Base-by-base conservation (phyloP, 2,797 vertebrate genomes). In the Acridotheres tristis region DNA sequence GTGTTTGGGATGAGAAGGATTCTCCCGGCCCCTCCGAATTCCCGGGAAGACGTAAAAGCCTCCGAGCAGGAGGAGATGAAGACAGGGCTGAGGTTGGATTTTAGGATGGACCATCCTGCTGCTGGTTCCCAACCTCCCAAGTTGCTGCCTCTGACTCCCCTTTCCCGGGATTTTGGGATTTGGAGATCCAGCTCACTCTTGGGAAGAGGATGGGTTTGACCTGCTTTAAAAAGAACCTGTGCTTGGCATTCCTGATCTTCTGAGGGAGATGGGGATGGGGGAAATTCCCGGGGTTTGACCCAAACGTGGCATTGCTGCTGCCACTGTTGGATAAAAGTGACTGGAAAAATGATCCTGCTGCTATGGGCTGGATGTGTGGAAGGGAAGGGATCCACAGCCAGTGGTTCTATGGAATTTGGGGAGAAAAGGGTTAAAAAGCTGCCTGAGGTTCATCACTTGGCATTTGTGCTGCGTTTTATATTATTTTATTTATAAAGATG, bases 101-200 rank as follows among this genome's bases (percentile, higher is more conserved):
- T 50, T 12, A 5, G 61, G 76, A 78, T 3, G 14, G 68, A 61
- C 68, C 50, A 5, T 85, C 27, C 50, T 38, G 29, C 63, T 81
- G 58, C 42, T 42, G 73, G n/a, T 6, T 87, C 83, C 89, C 43
- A 91, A 80, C 82, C 90, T 89, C 91, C 93, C 90, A 93, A 32
- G 79, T 59, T 74, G 88, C 26, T 93, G 90, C 76, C 65, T 89
- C 30, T 0, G 13, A 5, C 29, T 89, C 16, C n/a, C 21, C 19
- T 89, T 69, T 7, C 63, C 67, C 1, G 5, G 20, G 22, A 79
- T 76, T 94, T 74, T 4, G 15, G 74, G 47, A 63, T 61, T 11
- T n/a, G 58, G 45, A 48, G 88, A 71, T 71, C 53, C 40, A 76
- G 68, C 25, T 77, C 61, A 40, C 14, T 75, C 76, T 59, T 38